A percentile compares a stretch with the other conserved stretches of the same genome.
These are phyloP conservation scores for Bryconaethiops microstoma DNA, from an alignment of 2,797 vertebrate genomes.

Conservation along the genomic window DNA sequence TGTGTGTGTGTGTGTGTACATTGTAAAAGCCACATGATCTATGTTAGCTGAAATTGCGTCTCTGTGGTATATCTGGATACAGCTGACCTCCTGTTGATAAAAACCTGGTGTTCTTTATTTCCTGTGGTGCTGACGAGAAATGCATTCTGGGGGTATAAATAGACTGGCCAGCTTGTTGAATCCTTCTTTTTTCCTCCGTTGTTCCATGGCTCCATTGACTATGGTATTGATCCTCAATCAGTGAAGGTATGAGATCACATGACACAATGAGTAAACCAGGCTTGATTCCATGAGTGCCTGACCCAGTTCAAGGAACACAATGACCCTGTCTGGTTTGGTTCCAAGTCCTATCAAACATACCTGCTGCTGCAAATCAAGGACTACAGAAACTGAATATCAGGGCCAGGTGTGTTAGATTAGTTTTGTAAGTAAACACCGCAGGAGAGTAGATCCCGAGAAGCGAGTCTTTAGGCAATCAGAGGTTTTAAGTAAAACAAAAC, in stretches of 20 bases:
- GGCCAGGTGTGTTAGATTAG: conserved; percentile 15
- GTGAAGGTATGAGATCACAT: conserved; percentile 31
- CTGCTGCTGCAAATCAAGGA: background rate
- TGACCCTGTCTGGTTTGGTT: background rate
- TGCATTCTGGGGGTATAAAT: conserved; percentile 54
- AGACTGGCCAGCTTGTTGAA: conserved; percentile 40
- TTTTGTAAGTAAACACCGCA: background rate
- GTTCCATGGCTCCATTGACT: conserved; percentile 31
- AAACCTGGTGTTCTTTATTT: conserved; percentile 40
- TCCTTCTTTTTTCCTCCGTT: conserved; percentile 9
- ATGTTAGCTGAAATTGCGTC: conserved; percentile 42
- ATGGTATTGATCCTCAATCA: conserved; percentile 42
- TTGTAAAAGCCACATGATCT: conserved; percentile 17
- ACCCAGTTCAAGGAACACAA: conserved; percentile 3
- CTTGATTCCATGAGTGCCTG: background rate
- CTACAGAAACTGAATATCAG: conserved; percentile 1
- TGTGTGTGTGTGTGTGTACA: conserved; percentile 15
- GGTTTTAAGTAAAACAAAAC: background rate
- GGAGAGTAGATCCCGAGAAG: background rate
- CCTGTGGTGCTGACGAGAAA: conserved; percentile 48
- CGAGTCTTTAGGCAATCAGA: background rate
- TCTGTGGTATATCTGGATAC: conserved; percentile 26
- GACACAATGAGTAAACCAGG: conserved; percentile 1
- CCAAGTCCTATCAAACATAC: conserved; percentile 1
- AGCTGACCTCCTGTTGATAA: conserved; percentile 40